Conservation (phyloP, 2,797 vertebrate species). For the Thaleichthys pacificus region DNA sequence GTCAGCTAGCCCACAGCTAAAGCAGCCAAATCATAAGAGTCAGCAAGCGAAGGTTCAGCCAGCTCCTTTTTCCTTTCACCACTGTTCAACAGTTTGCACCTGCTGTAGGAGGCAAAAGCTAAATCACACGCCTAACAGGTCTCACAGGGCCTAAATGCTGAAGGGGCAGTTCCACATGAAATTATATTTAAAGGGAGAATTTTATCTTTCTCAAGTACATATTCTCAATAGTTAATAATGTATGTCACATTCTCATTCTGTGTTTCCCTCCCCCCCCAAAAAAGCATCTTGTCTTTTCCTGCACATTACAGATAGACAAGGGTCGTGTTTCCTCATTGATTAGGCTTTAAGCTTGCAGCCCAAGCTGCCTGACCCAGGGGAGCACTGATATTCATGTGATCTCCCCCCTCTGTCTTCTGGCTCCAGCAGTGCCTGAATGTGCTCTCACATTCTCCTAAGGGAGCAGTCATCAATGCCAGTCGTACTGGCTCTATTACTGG, state of each 20-base stretch:
- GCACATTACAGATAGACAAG: slow-evolving; percentile 49
- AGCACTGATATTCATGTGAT: slow-evolving; percentile 63
- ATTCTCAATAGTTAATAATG: background rate
- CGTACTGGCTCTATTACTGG: slow-evolving; percentile 56
- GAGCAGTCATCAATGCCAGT: slow-evolving; percentile 55
- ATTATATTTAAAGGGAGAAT: slow-evolving; percentile 13
- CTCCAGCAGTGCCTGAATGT: slow-evolving; percentile 48
- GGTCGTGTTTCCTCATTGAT: slow-evolving; percentile 74
- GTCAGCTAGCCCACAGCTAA: slow-evolving; percentile 69
- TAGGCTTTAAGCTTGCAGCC: slow-evolving; percentile 66
- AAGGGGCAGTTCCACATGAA: slow-evolving; percentile 43
- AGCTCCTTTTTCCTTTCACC: slow-evolving; percentile 46
- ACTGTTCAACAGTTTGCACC: slow-evolving; percentile 49
- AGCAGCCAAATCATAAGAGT: slow-evolving; percentile 64
- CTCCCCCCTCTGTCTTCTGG: slow-evolving; percentile 58
- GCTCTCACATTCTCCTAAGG: slow-evolving; percentile 58
- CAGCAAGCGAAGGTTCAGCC: slow-evolving; percentile 60
- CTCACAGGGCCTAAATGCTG: slow-evolving; percentile 14
- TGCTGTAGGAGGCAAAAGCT: slow-evolving; percentile 51
- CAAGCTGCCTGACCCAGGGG: slow-evolving; percentile 67
- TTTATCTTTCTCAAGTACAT: background rate
- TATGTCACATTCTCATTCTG: slow-evolving; percentile 12
- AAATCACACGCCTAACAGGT: slow-evolving; percentile 38
- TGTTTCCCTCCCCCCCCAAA: slow-evolving; percentile 46
- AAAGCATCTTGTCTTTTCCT: slow-evolving; percentile 55